Base-by-base conservation (phyloP, 1,140 invertebrate species). In the Penaeus vannamei region DNA sequence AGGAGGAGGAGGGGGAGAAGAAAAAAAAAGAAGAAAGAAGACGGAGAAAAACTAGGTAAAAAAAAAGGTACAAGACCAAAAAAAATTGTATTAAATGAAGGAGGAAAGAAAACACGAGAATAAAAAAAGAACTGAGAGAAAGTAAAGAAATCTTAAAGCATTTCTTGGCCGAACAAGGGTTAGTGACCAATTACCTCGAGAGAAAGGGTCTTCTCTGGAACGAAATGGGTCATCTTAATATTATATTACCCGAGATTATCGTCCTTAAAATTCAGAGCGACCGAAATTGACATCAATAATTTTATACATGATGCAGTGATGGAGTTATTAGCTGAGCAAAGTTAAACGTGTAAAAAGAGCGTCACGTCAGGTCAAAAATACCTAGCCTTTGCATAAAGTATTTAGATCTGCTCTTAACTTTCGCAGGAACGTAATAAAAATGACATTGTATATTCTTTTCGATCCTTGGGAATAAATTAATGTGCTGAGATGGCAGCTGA, bases 191-290 rank as follows among this genome's bases (percentile, higher is more conserved):
- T 87, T 82, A 87, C 20, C 60, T n/a, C 59, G 46, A 14, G 42
- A 46, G 77, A 87, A 87, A 87, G 85, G 32, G 23, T 26, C 85
- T 20, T n/a, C 36, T 29, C 62, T 36, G 53, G 77, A 26, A 69
- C 61, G 61, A 87, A 87, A 82, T 87, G 85, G 79, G 77, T 81
- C 85, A 66, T 87, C 76, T 87, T 87, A 87, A 87, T 87, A 81
- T 87, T 87, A 82, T 62, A 87, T 87, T 87, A 87, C 85, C 85
- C 85, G 36, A 62, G 85, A 87, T 87, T 87, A 87, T 69, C 79
- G 79, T 29, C 77, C 61, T 86, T 69, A 64, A 53, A 64, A 64
- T 81, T 23, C 23, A 66, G 26, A 46, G 59, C 36, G 77, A 62
- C 32, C 85, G 29, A 87, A 87, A 87, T 87, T 87, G 77, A 87